Conservation (phyloP, 2,797 vertebrate genomes). For the Anas bahamensis region DNA sequence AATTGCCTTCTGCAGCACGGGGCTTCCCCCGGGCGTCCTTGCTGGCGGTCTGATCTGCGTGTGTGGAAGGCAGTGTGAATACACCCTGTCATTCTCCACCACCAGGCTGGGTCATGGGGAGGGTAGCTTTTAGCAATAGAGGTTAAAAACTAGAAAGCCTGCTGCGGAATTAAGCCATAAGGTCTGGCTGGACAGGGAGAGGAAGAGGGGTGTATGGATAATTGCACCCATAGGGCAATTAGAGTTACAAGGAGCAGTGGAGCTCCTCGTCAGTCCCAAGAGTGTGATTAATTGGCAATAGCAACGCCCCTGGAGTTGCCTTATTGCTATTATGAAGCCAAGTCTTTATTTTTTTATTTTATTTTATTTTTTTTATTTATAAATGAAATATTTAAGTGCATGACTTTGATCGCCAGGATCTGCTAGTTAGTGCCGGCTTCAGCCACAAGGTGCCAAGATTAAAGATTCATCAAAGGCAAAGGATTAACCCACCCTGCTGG, state of each 20-base stretch:
- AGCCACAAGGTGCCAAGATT: slow-evolving; percentile 65
- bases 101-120: not conserved
- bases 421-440: slow-evolving; percentile 58
- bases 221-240: slow-evolving; percentile 66
- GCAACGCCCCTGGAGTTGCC: slow-evolving; percentile 28
- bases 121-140: not conserved
- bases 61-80: not conserved
- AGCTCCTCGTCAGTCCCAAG: slow-evolving; percentile 28
- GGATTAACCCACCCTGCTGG: slow-evolving; percentile 42
- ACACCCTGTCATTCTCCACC: not conserved
- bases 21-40: not conserved
- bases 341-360: slow-evolving; percentile 63
- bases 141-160: slow-evolving; percentile 24
- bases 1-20: not conserved
- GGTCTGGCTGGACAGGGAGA: slow-evolving; percentile 16
- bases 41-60: not conserved
- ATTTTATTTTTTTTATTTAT: slow-evolving; percentile 69
- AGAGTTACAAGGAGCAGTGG: slow-evolving; percentile 37
- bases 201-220: slow-evolving; percentile 8
- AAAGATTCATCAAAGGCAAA: slow-evolving; percentile 74
- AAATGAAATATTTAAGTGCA: slow-evolving; percentile 72
- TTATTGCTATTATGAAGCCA: slow-evolving; percentile 64
- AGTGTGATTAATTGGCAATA: slow-evolving; percentile 63
- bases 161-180: slow-evolving; percentile 40
- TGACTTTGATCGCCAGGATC: slow-evolving; percentile 63